A percentile compares a stretch with the other conserved stretches of the same genome.
phyloP scores from a whole-genome alignment of 2,888 invertebrate species.

The Protodeltote pygarga region DNA sequence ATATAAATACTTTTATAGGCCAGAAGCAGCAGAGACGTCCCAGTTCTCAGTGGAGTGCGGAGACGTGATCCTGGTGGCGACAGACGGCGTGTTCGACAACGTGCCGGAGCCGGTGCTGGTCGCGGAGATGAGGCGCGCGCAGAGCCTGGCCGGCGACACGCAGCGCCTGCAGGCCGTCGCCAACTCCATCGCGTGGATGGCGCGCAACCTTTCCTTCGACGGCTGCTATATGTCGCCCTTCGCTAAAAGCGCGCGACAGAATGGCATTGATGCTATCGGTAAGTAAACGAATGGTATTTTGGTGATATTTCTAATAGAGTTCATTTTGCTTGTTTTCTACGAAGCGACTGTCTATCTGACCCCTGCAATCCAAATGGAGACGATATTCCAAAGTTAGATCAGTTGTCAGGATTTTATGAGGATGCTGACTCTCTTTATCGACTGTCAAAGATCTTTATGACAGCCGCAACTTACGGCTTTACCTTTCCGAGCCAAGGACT shows the following conservation, averaged over 20 bases:
- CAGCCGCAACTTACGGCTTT: too few species aligned
- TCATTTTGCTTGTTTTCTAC: too few species aligned
- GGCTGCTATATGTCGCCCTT: conserved; percentile 98
- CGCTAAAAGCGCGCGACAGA: conserved; percentile 96
- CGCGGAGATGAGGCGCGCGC: conserved; percentile 92
- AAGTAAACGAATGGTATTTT: conserved; percentile 9
- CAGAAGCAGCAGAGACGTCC: conserved; percentile 95
- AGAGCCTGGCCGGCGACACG: conserved; percentile 85
- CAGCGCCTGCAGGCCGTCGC: conserved; percentile 95
- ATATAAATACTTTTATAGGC: conserved; percentile 83
- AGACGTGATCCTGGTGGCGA: conserved; percentile 97
- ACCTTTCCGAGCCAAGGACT: too few species aligned
- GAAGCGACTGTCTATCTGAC: too few species aligned
- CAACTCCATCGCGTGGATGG: conserved; percentile 98
- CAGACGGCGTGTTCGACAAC: conserved; percentile 99
- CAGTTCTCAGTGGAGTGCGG: conserved; percentile 96
- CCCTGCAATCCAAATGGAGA: too few species aligned
- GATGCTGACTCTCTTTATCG: too few species aligned
- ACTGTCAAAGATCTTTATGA: too few species aligned
- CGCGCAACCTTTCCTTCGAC: conserved; percentile 97
- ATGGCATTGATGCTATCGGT: conserved; percentile 97
- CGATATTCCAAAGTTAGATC: too few species aligned
- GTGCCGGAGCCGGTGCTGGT: conserved; percentile 96
- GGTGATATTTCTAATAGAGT: too few species aligned
- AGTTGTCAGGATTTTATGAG: too few species aligned